Evolutionary conservation across 2,888 invertebrate species (phyloP).

Genomic region (Tinea trinotella): DNA sequence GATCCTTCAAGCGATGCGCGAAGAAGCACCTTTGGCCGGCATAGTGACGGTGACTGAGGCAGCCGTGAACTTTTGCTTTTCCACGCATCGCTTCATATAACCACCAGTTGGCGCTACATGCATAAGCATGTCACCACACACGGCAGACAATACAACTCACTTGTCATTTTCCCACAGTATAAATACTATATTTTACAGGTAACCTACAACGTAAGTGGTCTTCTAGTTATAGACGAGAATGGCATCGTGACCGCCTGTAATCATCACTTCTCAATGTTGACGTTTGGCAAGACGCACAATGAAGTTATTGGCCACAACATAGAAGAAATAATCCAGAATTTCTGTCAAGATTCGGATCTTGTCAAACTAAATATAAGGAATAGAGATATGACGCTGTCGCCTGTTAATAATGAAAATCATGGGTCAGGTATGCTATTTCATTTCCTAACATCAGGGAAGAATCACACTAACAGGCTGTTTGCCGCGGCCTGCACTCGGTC

Average conservation of each 20-base stretch:
- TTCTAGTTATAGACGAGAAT: constrained; percentile 74
- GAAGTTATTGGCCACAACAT: constrained; percentile 73
- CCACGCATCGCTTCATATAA: no score
- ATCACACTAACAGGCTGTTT: not conserved
- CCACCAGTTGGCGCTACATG: no score
- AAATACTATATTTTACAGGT: constrained; percentile 43
- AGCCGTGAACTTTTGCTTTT: no score
- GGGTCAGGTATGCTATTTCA: constrained; percentile 28
- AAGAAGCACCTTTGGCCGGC: no score
- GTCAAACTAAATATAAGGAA: constrained; percentile 52
- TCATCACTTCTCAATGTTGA: constrained; percentile 76
- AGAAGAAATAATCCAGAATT: constrained; percentile 73
- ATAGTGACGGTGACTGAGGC: no score
- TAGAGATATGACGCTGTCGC: constrained; percentile 69
- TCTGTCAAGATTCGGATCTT: constrained; percentile 71
- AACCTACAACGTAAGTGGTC: constrained; percentile 76
- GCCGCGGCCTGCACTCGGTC: no score
- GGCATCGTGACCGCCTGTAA: constrained; percentile 78
- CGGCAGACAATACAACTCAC: no score
- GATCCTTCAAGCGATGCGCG: no score
- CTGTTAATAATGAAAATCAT: constrained; percentile 66
- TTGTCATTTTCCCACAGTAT: no score
- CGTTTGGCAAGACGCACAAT: constrained; percentile 74
- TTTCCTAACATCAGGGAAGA: no score
- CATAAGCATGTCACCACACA: no score